Percentiles rank a stretch among this genome's conserved stretches.
Evolutionary conservation across 1,140 invertebrate species (phyloP).

Genomic region (Goniozus legneri): DNA sequence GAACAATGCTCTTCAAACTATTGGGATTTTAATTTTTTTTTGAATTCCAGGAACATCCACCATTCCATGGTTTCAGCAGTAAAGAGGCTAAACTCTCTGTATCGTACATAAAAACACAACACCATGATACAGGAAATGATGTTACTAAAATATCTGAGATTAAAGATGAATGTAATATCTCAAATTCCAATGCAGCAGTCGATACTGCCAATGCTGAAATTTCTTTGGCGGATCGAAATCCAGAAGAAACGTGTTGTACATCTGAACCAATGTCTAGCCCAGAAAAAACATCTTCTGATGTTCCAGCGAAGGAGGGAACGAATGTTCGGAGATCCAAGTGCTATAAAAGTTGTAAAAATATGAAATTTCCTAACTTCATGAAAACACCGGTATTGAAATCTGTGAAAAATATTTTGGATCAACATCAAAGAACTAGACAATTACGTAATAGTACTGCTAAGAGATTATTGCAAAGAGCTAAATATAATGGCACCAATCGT

Average conservation of each 20-base stretch:
- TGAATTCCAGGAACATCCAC: conserved; percentile 40
- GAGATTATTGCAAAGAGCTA: conserved; percentile 43
- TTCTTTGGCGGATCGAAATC: conserved; percentile 11
- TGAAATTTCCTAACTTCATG: conserved; percentile 37
- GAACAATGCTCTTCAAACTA: background rate
- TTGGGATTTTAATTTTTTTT: background rate
- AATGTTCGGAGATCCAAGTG: conserved; percentile 26
- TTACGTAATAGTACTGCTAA: conserved; percentile 58
- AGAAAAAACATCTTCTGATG: conserved; percentile 5
- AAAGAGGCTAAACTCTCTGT: conserved; percentile 42
- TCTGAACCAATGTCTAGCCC: background rate
- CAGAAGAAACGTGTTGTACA: background rate
- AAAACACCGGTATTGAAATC: conserved; percentile 42
- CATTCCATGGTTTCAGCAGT: conserved; percentile 52
- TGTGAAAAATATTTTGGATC: conserved; percentile 46
- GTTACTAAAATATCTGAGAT: conserved; percentile 10
- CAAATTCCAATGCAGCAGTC: conserved; percentile 13
- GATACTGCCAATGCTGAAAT: background rate
- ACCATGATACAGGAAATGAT: conserved; percentile 31
- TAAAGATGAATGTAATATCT: conserved; percentile 10
- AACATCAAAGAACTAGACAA: conserved; percentile 57
- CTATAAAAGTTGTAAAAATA: conserved; percentile 27
- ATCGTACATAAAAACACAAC: conserved; percentile 37
- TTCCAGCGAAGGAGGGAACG: conserved; percentile 13
- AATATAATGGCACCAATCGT: conserved; percentile 53